Conservation (phyloP, 2,113 vertebrate genomes). For the Campylorhamphus procurvoides region DNA sequence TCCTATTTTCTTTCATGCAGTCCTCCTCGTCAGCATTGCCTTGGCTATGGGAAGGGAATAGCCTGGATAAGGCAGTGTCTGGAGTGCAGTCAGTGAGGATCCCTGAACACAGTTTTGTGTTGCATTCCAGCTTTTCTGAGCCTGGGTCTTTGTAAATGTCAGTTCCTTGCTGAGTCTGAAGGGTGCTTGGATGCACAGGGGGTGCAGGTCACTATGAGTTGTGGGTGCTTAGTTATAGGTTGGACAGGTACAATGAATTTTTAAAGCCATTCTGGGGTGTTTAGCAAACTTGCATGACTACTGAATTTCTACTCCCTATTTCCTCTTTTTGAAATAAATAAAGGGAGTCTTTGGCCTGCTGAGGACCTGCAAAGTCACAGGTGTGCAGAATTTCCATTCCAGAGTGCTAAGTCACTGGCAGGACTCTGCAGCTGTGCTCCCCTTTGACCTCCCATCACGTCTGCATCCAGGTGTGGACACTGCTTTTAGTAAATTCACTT, state of each 20-base stretch:
- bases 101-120: not conserved
- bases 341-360: not conserved
- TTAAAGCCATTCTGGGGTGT: not conserved
- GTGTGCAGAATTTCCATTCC: not conserved
- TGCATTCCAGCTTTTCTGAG: not conserved
- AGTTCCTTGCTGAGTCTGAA: not conserved
- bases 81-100: not conserved
- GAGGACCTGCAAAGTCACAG: not conserved
- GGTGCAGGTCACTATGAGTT: not conserved
- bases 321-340: not conserved
- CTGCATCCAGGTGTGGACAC: not conserved
- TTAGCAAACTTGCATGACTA: not conserved
- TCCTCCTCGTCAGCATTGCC: not conserved
- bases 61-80: not conserved
- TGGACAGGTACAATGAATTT: not conserved
- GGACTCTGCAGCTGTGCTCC: not conserved
- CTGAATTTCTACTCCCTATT: not conserved
- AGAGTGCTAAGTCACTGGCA: not conserved
- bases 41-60: not conserved
- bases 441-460: not conserved
- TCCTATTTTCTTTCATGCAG: not conserved
- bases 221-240: not conserved
- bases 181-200: fast-evolving
- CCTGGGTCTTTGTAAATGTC: not conserved
- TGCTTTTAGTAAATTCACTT: not conserved